Evolutionary conservation across 2,113 vertebrate genomes (phyloP), one percentile per base, ranked within the genome.

Genomic region (Melanerpes aurifrons): DNA sequence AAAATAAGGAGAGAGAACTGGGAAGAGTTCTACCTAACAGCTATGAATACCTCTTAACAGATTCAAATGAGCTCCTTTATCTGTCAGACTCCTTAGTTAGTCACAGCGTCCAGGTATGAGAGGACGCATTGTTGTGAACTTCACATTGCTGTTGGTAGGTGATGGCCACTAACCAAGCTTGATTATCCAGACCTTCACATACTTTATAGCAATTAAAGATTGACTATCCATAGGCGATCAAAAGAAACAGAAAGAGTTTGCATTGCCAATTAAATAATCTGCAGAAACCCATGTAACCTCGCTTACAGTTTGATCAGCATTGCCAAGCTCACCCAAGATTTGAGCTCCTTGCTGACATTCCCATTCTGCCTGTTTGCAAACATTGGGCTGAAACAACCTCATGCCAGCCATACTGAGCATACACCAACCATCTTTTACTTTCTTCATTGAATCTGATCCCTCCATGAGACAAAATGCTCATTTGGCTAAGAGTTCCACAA

Each of bases 61-160:
- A 53, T 62, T 77, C 26, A 77, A 50, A 43, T 24, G 8, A 74
- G 28, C 21, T 78, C 21, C 18, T 9, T 70, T 63, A 57, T 68
- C 35, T 25, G 20, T 31, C n/a, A 66, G 13, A 78, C 7, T 19
- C 43, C 28, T 48, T 18, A 74, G 31, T 25, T 86, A 71, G 75
- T 68, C 3, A 1, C 7, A 6, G 40, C 54, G 7, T 63, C 79
- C 59, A 22, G 18, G 5, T 15, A 22, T 37, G 20, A 58, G 73
- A 58, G 35, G 14, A 17, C 3, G 26, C 35, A 26, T 7, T 0
- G 0, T 18, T 7, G 12, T 79, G 28, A 70, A 54, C 40, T 19
- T 58, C 35, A 15, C 24, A 25, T 15, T 62, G 32, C 7, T 29
- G 22, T 31, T 0, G 0, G 20, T 11, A 43, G 26, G 24, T 40